Evolutionary conservation across 2,113 vertebrate genomes (phyloP).

Genomic region (Hepsetus odoe): DNA sequence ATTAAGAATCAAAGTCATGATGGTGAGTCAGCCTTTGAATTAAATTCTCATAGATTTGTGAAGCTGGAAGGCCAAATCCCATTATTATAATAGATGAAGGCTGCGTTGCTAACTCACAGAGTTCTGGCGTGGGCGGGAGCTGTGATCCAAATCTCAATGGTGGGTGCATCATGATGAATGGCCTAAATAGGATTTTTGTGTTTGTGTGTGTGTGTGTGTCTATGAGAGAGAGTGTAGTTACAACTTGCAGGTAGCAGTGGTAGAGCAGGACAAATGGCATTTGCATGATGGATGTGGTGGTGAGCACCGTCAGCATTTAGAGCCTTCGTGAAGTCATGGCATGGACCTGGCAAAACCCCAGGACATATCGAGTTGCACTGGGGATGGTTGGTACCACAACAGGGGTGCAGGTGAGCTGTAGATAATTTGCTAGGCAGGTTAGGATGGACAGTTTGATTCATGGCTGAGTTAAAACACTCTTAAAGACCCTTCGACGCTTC

Average conservation of each 20-base stretch:
- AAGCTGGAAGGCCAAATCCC: neutral
- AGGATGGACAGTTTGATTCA: too few relatives aligned
- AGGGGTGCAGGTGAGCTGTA: neutral
- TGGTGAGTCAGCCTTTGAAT: slow-evolving; percentile 27
- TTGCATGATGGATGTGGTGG: slow-evolving; percentile 2
- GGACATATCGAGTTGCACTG: neutral
- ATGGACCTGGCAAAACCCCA: neutral
- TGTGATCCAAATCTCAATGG: neutral
- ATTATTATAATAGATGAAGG: slow-evolving; percentile 38
- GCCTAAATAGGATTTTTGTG: neutral
- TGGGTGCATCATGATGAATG: slow-evolving; percentile 29
- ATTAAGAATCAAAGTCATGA: slow-evolving; percentile 15
- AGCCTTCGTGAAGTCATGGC: slow-evolving; percentile 5
- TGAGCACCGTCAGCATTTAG: neutral
- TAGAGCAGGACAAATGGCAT: neutral
- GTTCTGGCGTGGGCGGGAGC: neutral
- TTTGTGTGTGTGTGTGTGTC: neutral
- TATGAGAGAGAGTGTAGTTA: neutral
- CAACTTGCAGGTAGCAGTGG: neutral
- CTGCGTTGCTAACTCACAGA: slow-evolving; percentile 1
- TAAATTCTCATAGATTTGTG: slow-evolving; percentile 6
- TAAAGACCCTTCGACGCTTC: too few relatives aligned
- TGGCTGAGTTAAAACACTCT: too few relatives aligned
- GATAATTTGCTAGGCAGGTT: neutral
- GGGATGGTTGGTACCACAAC: too few relatives aligned